These are phyloP conservation scores for Gymnothorax javanicus DNA, from an alignment of 2,797 vertebrate species.

Conservation along the genomic window DNA sequence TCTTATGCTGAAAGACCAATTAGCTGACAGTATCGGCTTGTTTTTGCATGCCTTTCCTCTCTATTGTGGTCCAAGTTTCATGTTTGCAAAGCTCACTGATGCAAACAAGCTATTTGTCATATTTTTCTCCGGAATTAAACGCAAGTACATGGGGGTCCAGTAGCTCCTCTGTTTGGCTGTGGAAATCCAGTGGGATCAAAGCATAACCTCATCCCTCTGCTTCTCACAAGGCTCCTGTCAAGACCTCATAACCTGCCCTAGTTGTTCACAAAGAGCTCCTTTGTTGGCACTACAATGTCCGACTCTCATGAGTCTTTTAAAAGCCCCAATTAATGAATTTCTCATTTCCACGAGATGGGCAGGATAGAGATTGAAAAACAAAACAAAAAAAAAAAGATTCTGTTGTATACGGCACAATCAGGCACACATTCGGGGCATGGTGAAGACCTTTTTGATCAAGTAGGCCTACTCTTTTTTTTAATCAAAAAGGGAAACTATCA, in stretches of 20 bases:
- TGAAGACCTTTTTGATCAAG: background rate
- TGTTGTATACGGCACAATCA: slow-evolving; percentile 43
- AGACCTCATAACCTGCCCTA: slow-evolving; percentile 59
- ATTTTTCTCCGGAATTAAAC: slow-evolving; percentile 18
- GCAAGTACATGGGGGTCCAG: background rate
- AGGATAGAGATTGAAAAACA: slow-evolving; percentile 42
- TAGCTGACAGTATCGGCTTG: slow-evolving; percentile 43
- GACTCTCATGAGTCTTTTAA: slow-evolving; percentile 42
- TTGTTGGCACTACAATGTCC: slow-evolving; percentile 60
- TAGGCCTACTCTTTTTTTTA: background rate
- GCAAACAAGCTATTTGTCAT: slow-evolving; percentile 29
- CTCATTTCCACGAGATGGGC: slow-evolving; percentile 51
- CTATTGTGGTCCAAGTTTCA: slow-evolving; percentile 17
- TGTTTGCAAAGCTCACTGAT: slow-evolving; percentile 29
- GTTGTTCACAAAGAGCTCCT: slow-evolving; percentile 71
- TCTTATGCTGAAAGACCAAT: slow-evolving; percentile 52
- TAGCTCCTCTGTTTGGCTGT: background rate
- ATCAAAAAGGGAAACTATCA: background rate
- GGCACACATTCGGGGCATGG: slow-evolving; percentile 28
- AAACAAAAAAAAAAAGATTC: slow-evolving; percentile 60
- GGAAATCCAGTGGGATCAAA: slow-evolving; percentile 34
- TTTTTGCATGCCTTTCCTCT: slow-evolving; percentile 22
- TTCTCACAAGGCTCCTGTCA: slow-evolving; percentile 47
- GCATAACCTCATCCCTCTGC: slow-evolving; percentile 31
- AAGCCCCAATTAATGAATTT: slow-evolving; percentile 67